Evolutionary conservation across 2,113 vertebrate genomes (phyloP).

Genomic region (Aspidoscelis tigris): DNA sequence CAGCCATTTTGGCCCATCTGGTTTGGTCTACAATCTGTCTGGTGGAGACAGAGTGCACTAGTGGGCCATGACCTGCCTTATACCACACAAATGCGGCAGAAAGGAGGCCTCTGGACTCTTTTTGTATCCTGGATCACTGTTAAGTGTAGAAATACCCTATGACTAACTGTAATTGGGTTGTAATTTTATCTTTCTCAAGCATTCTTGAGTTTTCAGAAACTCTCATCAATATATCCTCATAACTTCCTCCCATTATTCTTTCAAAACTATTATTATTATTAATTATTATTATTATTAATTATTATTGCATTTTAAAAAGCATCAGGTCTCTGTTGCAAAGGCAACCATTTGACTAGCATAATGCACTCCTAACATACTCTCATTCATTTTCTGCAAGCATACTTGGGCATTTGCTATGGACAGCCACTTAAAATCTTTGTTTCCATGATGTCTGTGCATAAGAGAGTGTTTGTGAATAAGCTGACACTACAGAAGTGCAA

Average conservation of each 20-base stretch:
- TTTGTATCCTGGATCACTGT: too few species aligned
- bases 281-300: too few species aligned
- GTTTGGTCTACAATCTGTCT: too few species aligned
- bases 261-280: too few species aligned
- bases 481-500: not conserved
- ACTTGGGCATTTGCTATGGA: not conserved
- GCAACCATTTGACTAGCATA: not conserved
- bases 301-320: not conserved
- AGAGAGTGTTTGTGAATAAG: conserved; percentile 20
- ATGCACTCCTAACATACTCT: not conserved
- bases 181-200: not conserved
- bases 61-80: too few species aligned
- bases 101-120: too few species aligned
- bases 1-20: too few species aligned
- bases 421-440: conserved; percentile 4
- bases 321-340: not conserved
- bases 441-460: not conserved
- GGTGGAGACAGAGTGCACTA: too few species aligned
- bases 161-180: not conserved
- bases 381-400: not conserved
- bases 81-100: too few species aligned
- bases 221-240: not conserved
- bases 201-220: not conserved
- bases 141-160: not conserved
- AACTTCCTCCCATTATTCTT: not conserved